Evolutionary conservation across 1,140 invertebrate genomes (phyloP).

Genomic region (Drosophila bipectinata): DNA sequence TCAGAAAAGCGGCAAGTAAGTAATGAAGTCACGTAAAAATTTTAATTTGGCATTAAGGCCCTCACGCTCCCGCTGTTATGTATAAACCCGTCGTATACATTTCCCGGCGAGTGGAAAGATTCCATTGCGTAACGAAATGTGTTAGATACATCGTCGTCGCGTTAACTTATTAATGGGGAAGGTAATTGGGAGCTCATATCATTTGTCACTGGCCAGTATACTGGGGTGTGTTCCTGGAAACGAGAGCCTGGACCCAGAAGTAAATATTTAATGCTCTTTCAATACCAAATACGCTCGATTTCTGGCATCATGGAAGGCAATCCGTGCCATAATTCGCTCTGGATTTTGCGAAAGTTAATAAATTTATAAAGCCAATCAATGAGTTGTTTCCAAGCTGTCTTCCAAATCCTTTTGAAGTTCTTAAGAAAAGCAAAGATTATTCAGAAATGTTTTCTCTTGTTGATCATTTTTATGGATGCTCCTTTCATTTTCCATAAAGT

Average conservation of each 20-base stretch:
- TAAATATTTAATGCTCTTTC: conserved; percentile 45
- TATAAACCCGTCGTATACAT: conserved; percentile 18
- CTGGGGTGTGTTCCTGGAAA: conserved; percentile 5
- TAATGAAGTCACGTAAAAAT: conserved; percentile 80
- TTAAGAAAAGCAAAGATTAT: not conserved
- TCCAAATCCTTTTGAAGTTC: conserved; percentile 17
- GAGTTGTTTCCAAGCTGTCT: not conserved
- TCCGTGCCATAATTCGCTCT: conserved; percentile 15
- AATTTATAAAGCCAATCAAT: conserved; percentile 28
- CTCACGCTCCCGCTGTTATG: conserved; percentile 11
- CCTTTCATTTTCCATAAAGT: not conserved
- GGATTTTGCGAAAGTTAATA: conserved; percentile 6
- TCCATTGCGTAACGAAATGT: conserved; percentile 44
- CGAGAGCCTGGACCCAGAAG: not conserved
- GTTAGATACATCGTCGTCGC: conserved; percentile 33
- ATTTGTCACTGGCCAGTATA: conserved; percentile 28
- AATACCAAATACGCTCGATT: conserved; percentile 41
- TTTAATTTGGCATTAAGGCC: conserved; percentile 76
- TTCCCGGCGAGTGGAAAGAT: conserved; percentile 26
- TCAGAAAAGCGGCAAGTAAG: conserved; percentile 36
- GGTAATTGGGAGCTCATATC: conserved; percentile 54
- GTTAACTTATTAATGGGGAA: conserved; percentile 42
- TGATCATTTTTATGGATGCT: not conserved
- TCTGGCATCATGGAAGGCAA: conserved; percentile 15
- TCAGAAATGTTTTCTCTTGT: not conserved